phyloP scores from a whole-genome alignment of 2,888 invertebrate species.

The Xylota segnis region DNA sequence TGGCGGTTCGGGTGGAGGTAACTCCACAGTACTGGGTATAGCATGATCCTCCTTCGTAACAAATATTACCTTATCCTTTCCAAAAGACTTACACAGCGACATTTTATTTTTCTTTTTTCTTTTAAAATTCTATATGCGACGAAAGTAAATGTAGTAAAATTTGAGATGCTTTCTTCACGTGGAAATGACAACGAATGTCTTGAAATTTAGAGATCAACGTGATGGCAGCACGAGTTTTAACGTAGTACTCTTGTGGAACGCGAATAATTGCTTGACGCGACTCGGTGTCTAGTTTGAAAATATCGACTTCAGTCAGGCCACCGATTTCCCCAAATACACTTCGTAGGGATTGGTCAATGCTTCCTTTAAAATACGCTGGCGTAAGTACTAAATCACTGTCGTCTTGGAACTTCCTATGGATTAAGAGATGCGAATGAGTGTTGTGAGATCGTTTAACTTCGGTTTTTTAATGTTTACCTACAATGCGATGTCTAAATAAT shows the following conservation, averaged over 20 bases:
- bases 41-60: slow-evolving; percentile 92
- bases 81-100: slow-evolving; percentile 85
- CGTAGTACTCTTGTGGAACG: slow-evolving; percentile 85
- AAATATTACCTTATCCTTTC: slow-evolving; percentile 94
- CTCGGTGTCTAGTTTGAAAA: slow-evolving; percentile 86
- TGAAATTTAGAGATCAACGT: slow-evolving; percentile 85
- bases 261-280: slow-evolving; percentile 86
- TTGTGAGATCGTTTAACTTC: slow-evolving; percentile 32
- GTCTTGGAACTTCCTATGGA: slow-evolving; percentile 85
- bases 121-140: slow-evolving; percentile 55
- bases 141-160: slow-evolving; percentile 52
- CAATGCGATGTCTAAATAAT: slow-evolving; percentile 86
- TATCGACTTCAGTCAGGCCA: slow-evolving; percentile 85
- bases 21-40: slow-evolving; percentile 88
- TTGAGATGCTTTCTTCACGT: slow-evolving; percentile 85
- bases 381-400: slow-evolving; percentile 83
- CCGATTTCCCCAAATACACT: slow-evolving; percentile 87
- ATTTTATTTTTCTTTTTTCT: slow-evolving; percentile 79
- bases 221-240: slow-evolving; percentile 86
- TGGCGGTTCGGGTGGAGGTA: slow-evolving; percentile 90
- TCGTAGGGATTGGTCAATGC: slow-evolving; percentile 85
- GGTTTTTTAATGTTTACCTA: slow-evolving; percentile 83
- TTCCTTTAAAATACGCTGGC: slow-evolving; percentile 86
- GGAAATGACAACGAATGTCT: slow-evolving; percentile 85
- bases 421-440: slow-evolving; percentile 4